Conservation (phyloP, 2,888 invertebrate species). For the Sinohyriopsis cumingii region DNA sequence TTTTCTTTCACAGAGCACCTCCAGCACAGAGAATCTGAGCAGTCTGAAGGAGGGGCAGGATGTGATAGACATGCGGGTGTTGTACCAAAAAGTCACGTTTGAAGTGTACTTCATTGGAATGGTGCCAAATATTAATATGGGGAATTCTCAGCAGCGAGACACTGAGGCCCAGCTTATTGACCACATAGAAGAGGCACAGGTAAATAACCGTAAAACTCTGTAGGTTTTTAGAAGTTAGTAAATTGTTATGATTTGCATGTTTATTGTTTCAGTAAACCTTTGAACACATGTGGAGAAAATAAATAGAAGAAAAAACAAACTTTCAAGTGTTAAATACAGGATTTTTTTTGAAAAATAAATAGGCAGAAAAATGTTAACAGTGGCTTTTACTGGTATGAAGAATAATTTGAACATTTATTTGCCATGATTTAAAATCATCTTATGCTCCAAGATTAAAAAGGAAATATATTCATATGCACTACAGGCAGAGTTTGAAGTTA, state of each 20-base stretch:
- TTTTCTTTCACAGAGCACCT: slow-evolving; percentile 35
- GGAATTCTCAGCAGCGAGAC: slow-evolving; percentile 57
- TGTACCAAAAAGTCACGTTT: slow-evolving; percentile 27
- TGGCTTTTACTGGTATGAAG: too few relatives aligned
- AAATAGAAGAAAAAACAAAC: too few relatives aligned
- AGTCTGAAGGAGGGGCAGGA: slow-evolving; percentile 42
- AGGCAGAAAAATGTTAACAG: background rate
- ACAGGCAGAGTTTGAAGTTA: too few relatives aligned
- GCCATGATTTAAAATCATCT: too few relatives aligned
- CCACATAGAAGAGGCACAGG: slow-evolving; percentile 69
- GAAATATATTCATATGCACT: too few relatives aligned
- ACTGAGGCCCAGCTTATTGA: slow-evolving; percentile 70
- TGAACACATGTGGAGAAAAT: too few relatives aligned
- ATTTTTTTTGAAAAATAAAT: background rate
- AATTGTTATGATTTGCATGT: background rate
- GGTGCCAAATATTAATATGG: slow-evolving; percentile 62
- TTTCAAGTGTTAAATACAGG: background rate
- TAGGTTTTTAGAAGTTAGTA: background rate
- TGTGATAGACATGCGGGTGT: slow-evolving; percentile 40
- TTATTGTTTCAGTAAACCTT: background rate
- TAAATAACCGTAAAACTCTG: slow-evolving; percentile 8
- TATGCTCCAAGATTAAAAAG: too few relatives aligned
- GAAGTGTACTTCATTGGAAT: slow-evolving; percentile 65
- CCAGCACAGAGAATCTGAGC: slow-evolving; percentile 48
- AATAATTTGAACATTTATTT: too few relatives aligned